Percentiles rank a stretch among this genome's conserved stretches.
These are phyloP conservation scores for Larimichthys crocea DNA, from an alignment of 2,113 vertebrate genomes.

Conservation along the genomic window DNA sequence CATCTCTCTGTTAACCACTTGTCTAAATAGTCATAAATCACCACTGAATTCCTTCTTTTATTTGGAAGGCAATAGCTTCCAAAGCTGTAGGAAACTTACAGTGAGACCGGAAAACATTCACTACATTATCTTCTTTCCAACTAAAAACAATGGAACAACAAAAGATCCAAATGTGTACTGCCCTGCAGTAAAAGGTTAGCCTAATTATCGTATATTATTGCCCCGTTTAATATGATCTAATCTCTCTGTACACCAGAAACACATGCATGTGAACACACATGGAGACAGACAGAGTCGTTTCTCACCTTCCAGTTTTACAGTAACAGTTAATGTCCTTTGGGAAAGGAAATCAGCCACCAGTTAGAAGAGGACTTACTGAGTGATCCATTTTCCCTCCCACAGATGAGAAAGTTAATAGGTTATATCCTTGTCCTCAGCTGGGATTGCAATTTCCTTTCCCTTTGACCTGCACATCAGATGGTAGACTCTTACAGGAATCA, in stretches of 20 bases:
- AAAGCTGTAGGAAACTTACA: constrained; percentile 82
- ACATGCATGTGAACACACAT: neutral
- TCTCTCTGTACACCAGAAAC: neutral
- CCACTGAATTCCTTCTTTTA: constrained; percentile 83
- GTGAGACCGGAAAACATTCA: constrained; percentile 52
- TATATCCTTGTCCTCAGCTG: constrained; percentile 80
- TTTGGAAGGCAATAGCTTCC: constrained; percentile 80
- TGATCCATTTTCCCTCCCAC: constrained; percentile 67
- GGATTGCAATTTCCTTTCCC: constrained; percentile 86
- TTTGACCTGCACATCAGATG: constrained; percentile 82
- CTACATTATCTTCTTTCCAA: constrained; percentile 20
- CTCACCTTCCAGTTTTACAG: constrained; percentile 31
- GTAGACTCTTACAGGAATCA: constrained; percentile 84
- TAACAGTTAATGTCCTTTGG: constrained; percentile 60
- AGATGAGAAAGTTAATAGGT: constrained; percentile 69
- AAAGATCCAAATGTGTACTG: constrained; percentile 21
- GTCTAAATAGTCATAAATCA: constrained; percentile 94
- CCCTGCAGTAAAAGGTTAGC: neutral
- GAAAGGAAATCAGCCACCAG: constrained; percentile 61
- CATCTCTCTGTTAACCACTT: constrained; percentile 88
- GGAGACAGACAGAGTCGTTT: constrained; percentile 25
- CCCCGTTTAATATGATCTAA: constrained; percentile 4
- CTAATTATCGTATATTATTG: constrained; percentile 4
- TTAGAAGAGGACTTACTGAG: constrained; percentile 66
- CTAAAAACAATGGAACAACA: constrained; percentile 20